A percentile compares a stretch with the other conserved stretches of the same genome.
These are phyloP conservation scores for Holocentrus rufus DNA, from an alignment of 2,797 vertebrate species.

Conservation along the genomic window DNA sequence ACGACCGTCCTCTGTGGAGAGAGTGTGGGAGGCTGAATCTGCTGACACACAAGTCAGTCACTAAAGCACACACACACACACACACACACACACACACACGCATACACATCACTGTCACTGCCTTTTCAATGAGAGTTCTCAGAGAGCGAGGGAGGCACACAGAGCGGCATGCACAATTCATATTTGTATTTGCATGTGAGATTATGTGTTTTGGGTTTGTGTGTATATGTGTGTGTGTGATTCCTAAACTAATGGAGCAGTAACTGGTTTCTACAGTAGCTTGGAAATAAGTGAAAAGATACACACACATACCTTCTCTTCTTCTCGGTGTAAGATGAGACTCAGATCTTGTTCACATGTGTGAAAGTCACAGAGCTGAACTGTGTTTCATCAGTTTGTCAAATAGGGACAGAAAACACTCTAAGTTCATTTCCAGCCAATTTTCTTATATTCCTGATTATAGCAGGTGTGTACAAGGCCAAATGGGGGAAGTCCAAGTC, in stretches of 20 bases:
- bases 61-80: constrained; percentile 46
- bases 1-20: constrained; percentile 75
- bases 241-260: constrained; percentile 52
- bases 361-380: constrained; percentile 11
- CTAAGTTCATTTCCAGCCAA: neutral
- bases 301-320: neutral
- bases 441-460: constrained; percentile 30
- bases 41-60: constrained; percentile 76
- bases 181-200: constrained; percentile 61
- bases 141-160: constrained; percentile 63
- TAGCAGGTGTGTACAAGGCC: neutral
- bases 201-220: constrained; percentile 46
- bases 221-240: constrained; percentile 28
- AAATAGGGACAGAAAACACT: neutral
- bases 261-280: constrained; percentile 33
- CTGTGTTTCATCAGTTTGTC: constrained; percentile 6
- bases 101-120: constrained; percentile 64
- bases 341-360: neutral
- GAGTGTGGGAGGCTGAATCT: constrained; percentile 78
- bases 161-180: constrained; percentile 55
- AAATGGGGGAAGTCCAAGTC: constrained; percentile 38
- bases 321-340: constrained; percentile 6
- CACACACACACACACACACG: constrained; percentile 37
- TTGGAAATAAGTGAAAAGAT: constrained; percentile 28
- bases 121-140: constrained; percentile 69